These are phyloP conservation scores for Podocnemis expansa DNA, from an alignment of 2,113 vertebrate species.

Conservation along the genomic window DNA sequence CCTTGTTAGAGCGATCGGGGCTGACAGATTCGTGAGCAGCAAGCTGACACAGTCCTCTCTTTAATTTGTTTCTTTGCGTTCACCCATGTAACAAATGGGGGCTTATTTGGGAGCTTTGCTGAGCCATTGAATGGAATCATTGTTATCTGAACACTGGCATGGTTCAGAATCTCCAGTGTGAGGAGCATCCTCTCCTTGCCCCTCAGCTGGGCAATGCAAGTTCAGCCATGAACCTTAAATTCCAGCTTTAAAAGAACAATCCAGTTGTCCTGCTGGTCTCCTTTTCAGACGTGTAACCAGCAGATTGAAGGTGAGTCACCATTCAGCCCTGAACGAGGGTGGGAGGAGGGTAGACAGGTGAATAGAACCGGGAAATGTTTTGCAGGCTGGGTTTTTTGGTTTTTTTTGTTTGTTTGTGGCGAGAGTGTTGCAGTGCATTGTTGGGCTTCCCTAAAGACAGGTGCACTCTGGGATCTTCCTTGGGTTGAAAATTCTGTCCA, in stretches of 20 bases:
- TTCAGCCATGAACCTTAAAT: conserved; percentile 45
- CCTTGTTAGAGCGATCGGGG: conserved; percentile 66
- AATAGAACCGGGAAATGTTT: neutral
- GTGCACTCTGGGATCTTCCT: neutral
- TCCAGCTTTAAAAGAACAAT: conserved; percentile 22
- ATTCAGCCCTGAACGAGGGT: neutral
- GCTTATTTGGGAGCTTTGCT: conserved; percentile 64
- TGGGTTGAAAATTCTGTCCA: neutral
- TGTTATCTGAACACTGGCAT: conserved; percentile 65
- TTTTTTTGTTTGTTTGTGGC: neutral
- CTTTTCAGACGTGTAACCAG: neutral
- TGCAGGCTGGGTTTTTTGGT: neutral
- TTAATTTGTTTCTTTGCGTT: conserved; percentile 37
- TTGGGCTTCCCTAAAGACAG: neutral
- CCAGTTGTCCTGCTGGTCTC: neutral
- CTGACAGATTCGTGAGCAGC: conserved; percentile 75
- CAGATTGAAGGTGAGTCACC: neutral
- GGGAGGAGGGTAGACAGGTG: neutral
- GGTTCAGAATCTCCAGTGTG: conserved; percentile 61
- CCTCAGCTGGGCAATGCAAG: conserved; percentile 69
- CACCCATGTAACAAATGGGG: conserved; percentile 68
- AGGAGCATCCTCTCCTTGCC: conserved; percentile 39
- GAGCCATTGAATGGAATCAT: conserved; percentile 64
- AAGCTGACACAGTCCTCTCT: conserved; percentile 59
- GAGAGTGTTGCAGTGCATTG: neutral